A percentile compares a stretch with the other conserved stretches of the same genome.
Evolutionary conservation across 1,140 invertebrate species (phyloP).

Genomic region (Sycophaga agraensis): DNA sequence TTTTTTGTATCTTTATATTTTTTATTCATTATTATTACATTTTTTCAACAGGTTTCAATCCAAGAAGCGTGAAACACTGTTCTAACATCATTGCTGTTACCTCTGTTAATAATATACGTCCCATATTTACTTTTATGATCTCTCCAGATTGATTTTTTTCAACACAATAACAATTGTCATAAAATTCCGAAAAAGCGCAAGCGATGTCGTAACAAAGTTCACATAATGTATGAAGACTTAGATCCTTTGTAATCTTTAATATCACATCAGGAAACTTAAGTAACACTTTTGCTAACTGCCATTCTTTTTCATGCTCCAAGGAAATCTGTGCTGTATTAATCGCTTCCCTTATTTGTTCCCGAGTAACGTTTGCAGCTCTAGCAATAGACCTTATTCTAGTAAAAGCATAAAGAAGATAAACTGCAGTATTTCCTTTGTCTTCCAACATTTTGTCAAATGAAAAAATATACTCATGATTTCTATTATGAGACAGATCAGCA

Average conservation of each 20-base stretch:
- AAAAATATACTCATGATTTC: slow-evolving; percentile 95
- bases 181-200: slow-evolving; percentile 94
- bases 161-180: slow-evolving; percentile 96
- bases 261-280: slow-evolving; percentile 88
- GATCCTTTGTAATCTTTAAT: slow-evolving; percentile 77
- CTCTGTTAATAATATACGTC: slow-evolving; percentile 89
- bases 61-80: slow-evolving; percentile 86
- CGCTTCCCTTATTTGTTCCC: slow-evolving; percentile 62
- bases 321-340: slow-evolving; percentile 63
- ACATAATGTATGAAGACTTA: slow-evolving; percentile 88
- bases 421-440: slow-evolving; percentile 98
- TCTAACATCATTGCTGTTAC: slow-evolving; percentile 86
- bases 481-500: slow-evolving; percentile 92
- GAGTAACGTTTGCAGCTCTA: slow-evolving; percentile 70
- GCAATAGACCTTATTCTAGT: slow-evolving; percentile 93
- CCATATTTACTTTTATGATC: slow-evolving; percentile 82
- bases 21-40: slow-evolving; percentile 70
- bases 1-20: not conserved
- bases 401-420: slow-evolving; percentile 94
- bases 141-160: slow-evolving; percentile 82
- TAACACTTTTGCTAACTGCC: slow-evolving; percentile 89
- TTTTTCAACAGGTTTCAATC: slow-evolving; percentile 85
- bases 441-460: slow-evolving; percentile 99
- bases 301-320: slow-evolving; percentile 89
- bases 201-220: slow-evolving; percentile 95